Base-by-base conservation (phyloP, 2,888 invertebrate species). In the Cataglyphis cursor region DNA sequence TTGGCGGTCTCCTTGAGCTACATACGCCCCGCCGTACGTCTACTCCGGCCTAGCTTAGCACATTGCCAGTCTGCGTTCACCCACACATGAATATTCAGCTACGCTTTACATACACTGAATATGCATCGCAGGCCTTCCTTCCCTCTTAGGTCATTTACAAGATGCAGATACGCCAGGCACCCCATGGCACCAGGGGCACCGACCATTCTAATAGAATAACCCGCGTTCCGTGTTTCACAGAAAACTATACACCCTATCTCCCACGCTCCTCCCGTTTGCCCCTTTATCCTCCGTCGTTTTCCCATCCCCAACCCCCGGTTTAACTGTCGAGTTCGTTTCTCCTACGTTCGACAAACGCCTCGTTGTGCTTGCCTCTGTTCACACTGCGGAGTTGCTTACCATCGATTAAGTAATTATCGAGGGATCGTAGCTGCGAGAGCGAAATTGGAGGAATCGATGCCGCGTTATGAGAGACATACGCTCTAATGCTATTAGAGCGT, bases 131-230 rank as follows among this genome's bases (percentile, higher is more conserved):
- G 92, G 92, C 93, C 93, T 93, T 93, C 93, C 93, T 93, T 93
- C 93, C 92, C 94, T 94, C 94, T 94, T 94, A 94, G 94, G 93
- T 94, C 93, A 94, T 94, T 94, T 94, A 94, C 94, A 93, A 94
- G 94, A 94, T 94, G 93, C 93, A 93, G 94, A 93, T 94, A 93
- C 91, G 92, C 90, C 88, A 87, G 86, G 89, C 88, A 48, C 48
- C 48, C 48, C 48, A 51, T 88, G 90, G 90, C 87, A 86, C 85
- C 86, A 72, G 87, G 86, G 87, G 82, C 87, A 82, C 88, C 86
- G 88, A 90, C 91, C 89, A 92, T 91, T 91, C 90, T 90, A 93
- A 93, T 93, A 92, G 93, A 92, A 93, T 93, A 92, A 93, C 91
- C 89, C 87, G 87, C 75, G 86, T 87, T 89, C 86, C 87, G 88